Conservation (phyloP, 2,797 vertebrate genomes). For the Arrhamphus sclerolepis region DNA sequence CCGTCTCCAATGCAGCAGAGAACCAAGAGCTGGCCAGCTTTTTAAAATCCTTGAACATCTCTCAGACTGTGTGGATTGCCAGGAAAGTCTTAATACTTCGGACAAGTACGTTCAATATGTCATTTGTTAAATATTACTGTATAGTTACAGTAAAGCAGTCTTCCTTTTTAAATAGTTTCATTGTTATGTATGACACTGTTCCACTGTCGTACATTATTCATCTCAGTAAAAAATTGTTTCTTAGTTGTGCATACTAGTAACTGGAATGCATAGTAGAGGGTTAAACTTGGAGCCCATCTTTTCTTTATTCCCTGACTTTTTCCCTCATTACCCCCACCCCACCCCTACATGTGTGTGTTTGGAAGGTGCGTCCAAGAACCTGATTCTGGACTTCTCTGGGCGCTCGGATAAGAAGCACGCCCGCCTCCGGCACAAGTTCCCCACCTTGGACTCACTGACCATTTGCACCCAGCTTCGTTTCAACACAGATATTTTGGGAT, state of each 20-base stretch:
- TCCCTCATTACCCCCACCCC: slow-evolving; percentile 12
- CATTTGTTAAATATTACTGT: slow-evolving; percentile 9
- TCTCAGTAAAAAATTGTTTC: slow-evolving; percentile 35
- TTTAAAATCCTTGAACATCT: slow-evolving; percentile 77
- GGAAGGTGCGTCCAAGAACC: slow-evolving; percentile 56
- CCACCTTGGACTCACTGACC: slow-evolving; percentile 72
- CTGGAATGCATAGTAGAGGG: slow-evolving; percentile 26
- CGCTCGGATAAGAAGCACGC: slow-evolving; percentile 66
- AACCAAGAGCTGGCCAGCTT: slow-evolving; percentile 66
- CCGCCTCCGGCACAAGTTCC: slow-evolving; percentile 69
- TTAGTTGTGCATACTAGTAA: slow-evolving; percentile 41
- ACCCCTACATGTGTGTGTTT: slow-evolving; percentile 31
- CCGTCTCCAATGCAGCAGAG: slow-evolving; percentile 53
- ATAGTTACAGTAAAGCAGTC: slow-evolving; percentile 23
- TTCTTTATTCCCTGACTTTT: slow-evolving; percentile 9
- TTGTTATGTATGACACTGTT: slow-evolving; percentile 29
- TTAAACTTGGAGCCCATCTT: slow-evolving; percentile 34
- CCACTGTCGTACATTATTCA: slow-evolving; percentile 11
- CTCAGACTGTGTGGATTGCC: slow-evolving; percentile 79
- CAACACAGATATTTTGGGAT: slow-evolving; percentile 59
- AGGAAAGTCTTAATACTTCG: slow-evolving; percentile 45
- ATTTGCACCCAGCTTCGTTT: slow-evolving; percentile 74
- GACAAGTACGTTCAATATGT: slow-evolving; percentile 66
- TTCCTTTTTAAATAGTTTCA: slow-evolving; percentile 18
- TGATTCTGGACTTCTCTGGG: slow-evolving; percentile 72